phyloP scores from a whole-genome alignment of 2,888 invertebrate genomes.

The Limnephilus lunatus region DNA sequence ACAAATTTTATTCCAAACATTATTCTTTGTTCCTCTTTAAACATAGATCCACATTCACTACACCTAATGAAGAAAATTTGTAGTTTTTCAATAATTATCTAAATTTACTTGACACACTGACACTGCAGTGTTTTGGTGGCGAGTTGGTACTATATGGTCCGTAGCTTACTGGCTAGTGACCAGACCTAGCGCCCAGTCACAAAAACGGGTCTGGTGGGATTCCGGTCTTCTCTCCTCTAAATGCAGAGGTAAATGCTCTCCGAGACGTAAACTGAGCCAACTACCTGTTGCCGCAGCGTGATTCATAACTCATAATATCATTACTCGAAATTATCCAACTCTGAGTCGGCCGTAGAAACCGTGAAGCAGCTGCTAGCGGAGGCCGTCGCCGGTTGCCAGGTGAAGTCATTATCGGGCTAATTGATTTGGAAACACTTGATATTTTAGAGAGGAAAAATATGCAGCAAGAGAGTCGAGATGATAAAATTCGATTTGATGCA shows the following conservation, averaged over 20 bases:
- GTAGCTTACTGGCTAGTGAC: not conserved
- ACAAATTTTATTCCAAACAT: no score
- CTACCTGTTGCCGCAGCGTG: not conserved
- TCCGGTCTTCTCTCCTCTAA: not conserved
- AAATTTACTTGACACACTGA: not conserved
- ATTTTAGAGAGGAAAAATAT: not conserved
- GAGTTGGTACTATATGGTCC: not conserved
- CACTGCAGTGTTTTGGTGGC: not conserved
- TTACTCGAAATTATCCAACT: not conserved
- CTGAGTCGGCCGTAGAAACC: not conserved
- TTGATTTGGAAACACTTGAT: not conserved
- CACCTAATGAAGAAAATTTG: no score
- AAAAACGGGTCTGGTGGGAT: conserved; percentile 2
- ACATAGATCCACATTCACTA: no score
- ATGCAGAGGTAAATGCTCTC: not conserved
- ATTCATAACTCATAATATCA: not conserved
- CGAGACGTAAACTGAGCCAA: not conserved
- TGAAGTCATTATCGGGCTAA: not conserved
- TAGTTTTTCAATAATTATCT: no score
- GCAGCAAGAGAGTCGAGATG: not conserved
- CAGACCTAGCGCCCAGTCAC: not conserved
- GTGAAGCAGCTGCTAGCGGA: not conserved
- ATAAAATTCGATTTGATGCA: not conserved
- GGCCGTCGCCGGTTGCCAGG: not conserved
- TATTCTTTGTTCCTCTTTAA: no score